These are phyloP conservation scores for Callocephalon fimbriatum DNA, from an alignment of 2,113 vertebrate genomes.

Conservation along the genomic window DNA sequence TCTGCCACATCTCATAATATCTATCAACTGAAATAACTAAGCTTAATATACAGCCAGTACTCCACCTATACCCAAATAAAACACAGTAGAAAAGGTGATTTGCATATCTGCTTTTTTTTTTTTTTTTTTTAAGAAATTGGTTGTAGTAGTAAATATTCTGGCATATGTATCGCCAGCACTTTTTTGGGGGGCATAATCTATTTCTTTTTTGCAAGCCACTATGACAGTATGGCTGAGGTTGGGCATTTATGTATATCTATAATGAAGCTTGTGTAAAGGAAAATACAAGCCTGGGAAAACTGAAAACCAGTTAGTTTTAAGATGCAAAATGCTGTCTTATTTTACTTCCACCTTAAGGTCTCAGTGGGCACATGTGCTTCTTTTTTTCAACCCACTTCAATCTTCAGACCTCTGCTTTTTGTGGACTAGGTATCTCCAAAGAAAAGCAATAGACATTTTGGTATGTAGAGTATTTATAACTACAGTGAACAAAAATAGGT, in stretches of 20 bases:
- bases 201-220: background rate
- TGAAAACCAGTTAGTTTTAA: background rate
- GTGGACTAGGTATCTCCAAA: background rate
- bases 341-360: background rate
- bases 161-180: background rate
- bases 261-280: background rate
- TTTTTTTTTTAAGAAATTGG: slow-evolving; percentile 2
- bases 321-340: background rate
- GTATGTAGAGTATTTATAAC: background rate
- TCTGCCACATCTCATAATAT: background rate
- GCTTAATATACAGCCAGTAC: background rate
- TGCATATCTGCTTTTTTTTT: background rate
- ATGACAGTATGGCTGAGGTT: background rate
- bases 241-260: background rate
- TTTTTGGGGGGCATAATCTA: background rate
- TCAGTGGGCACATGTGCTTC: background rate
- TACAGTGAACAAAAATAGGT: background rate
- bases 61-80: background rate
- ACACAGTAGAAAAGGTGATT: background rate
- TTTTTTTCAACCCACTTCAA: background rate
- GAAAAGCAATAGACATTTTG: background rate
- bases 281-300: background rate
- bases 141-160: background rate
- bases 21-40: background rate
- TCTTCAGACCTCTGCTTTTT: background rate